phyloP scores from a whole-genome alignment of 1,140 invertebrate species.

The Microplitis demolitor region DNA sequence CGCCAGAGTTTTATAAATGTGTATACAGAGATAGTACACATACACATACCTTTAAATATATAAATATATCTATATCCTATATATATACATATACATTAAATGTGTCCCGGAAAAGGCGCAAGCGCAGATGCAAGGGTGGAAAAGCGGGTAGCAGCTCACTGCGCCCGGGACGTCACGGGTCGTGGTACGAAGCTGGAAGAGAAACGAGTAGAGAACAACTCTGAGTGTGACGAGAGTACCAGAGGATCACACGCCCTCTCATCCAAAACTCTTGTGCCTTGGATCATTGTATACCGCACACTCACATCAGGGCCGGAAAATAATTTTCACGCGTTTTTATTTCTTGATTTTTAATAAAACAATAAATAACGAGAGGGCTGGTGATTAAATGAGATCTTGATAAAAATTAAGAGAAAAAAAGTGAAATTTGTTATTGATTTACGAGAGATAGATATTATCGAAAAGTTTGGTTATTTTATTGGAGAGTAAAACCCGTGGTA shows the following conservation, averaged over 20 bases:
- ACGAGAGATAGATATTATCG: too few relatives aligned
- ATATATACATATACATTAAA: conserved; percentile 28
- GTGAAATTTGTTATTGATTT: too few relatives aligned
- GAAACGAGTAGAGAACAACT: conserved; percentile 9
- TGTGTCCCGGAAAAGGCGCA: conserved; percentile 46
- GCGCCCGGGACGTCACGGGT: conserved; percentile 58
- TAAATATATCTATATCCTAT: too few relatives aligned
- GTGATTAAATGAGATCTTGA: too few relatives aligned
- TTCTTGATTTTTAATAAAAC: not conserved
- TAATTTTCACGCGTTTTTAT: not conserved
- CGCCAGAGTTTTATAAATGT: not conserved
- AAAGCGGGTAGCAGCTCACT: conserved; percentile 57
- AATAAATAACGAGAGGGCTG: too few relatives aligned
- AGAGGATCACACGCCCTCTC: conserved; percentile 9
- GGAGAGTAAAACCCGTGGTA: not conserved
- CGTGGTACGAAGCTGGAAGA: conserved; percentile 31
- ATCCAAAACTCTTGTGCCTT: not conserved
- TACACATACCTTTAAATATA: not conserved
- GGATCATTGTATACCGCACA: too few relatives aligned
- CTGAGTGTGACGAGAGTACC: conserved; percentile 14
- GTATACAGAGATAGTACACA: not conserved
- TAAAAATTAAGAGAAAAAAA: too few relatives aligned
- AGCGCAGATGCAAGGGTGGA: conserved; percentile 52
- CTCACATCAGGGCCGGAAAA: too few relatives aligned
- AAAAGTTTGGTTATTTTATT: not conserved